Base-by-base conservation (phyloP, 2,888 invertebrate species). In the Itoplectis maculator region DNA sequence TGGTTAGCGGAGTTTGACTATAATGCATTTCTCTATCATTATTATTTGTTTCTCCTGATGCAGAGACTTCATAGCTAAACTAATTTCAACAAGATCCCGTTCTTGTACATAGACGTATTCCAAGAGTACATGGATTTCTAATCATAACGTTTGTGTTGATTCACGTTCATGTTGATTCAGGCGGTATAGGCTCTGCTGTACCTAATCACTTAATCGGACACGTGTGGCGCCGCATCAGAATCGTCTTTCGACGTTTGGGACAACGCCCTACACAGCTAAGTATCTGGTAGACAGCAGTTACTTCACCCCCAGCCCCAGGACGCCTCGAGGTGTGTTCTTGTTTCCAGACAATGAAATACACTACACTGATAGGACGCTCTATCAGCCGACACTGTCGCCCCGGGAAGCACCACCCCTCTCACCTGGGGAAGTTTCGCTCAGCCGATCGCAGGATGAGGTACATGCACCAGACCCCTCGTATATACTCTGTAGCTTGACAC, bases 341-440 rank as follows among this genome's bases (percentile, higher is more conserved):
- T 29, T 47, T 47, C 47, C 47, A 73, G 61, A 73, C 73, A 61
- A 61, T 49, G 61, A 61, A 61, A 73, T 59, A 47, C 61, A 61
- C 47, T 35, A 61, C 47, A 59, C 61, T 37, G 70, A 29, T 51
- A n/a, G 37, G 47, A 61, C 13, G 35, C 47, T 68, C 47, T 61
- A 63, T 61, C 77, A 49, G 49, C 37, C 49, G 61, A 5, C 37
- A 42, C 45, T 40, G 66, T 45, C 47, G 79, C 79, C 79, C 56
- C 47, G 56, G 72, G 42, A 66, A 75, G 47, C 59, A 45, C 40
- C 20, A 15, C 37, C 18, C 18, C 59, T 47, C 23, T 42, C 35
- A 37, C n/a, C 59, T 47, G 59, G 37, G 47, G 35, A 73, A 73
- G 61, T 73, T 73, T 61, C 18, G 35, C 73, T 15, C 35, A 23